phyloP scores from a whole-genome alignment of 2,113 vertebrate species.

The Chaetura pelagica region DNA sequence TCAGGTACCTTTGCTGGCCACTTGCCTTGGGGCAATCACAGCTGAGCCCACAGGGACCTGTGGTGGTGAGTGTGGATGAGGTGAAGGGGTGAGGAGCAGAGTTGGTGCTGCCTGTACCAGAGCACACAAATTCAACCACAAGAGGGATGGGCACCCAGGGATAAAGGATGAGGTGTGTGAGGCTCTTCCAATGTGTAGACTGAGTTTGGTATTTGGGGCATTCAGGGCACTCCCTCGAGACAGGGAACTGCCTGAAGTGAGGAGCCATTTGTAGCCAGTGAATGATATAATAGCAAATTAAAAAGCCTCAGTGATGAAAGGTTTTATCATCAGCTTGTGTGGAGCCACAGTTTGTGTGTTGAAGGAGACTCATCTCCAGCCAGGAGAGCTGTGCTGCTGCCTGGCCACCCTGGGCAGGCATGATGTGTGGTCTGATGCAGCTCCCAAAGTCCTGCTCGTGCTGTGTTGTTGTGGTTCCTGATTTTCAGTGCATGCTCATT shows the following conservation, averaged over 20 bases:
- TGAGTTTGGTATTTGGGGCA: neutral
- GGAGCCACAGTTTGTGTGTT: neutral
- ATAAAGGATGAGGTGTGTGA: too few relatives aligned
- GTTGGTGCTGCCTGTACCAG: neutral
- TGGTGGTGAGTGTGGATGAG: neutral
- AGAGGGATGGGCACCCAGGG: neutral
- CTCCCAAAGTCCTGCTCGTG: neutral
- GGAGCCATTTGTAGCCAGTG: neutral
- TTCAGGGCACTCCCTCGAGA: neutral
- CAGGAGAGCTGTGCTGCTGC: neutral
- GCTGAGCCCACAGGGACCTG: neutral
- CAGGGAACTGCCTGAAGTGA: neutral
- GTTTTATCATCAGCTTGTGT: neutral
- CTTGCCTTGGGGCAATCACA: rapidly evolving
- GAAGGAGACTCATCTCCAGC: neutral
- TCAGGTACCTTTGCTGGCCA: neutral
- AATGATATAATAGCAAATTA: neutral
- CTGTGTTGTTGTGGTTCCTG: neutral
- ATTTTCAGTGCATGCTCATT: neutral
- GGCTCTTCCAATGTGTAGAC: rapidly evolving
- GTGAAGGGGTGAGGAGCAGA: neutral
- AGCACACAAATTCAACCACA: neutral
- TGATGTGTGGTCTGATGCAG: rapidly evolving
- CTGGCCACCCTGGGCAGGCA: rapidly evolving
- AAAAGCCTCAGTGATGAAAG: neutral